These are phyloP conservation scores for Sebastes iracundus DNA, from an alignment of 2,797 vertebrate genomes.

Conservation along the genomic window DNA sequence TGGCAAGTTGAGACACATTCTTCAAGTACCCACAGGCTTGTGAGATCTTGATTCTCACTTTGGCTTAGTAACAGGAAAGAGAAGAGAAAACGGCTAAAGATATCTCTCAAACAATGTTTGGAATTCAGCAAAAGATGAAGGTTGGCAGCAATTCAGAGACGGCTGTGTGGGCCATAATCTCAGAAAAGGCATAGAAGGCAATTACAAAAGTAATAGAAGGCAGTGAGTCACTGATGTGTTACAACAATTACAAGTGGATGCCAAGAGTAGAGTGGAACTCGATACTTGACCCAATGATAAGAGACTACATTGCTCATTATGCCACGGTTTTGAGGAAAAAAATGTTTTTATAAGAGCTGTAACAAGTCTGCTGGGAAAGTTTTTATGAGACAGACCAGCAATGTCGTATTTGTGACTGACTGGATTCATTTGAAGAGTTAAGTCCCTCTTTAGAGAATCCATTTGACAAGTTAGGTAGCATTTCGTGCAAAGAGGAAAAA, in stretches of 20 bases:
- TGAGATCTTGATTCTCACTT: neutral
- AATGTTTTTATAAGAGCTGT: neutral
- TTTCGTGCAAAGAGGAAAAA: slow-evolving; percentile 6
- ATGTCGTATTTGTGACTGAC: neutral
- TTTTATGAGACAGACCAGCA: neutral
- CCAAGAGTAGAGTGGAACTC: neutral
- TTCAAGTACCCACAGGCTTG: neutral
- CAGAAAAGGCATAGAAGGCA: neutral
- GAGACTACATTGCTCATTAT: neutral
- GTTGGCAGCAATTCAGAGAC: neutral
- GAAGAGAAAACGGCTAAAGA: neutral
- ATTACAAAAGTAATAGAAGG: neutral
- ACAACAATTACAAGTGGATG: neutral
- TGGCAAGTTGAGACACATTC: neutral
- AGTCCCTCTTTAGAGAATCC: neutral
- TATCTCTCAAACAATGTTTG: neutral
- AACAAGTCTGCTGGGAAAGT: neutral
- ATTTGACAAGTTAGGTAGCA: neutral
- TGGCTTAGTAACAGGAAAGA: neutral
- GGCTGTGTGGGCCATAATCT: neutral
- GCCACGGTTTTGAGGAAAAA: neutral
- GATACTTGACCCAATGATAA: neutral
- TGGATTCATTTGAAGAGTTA: neutral
- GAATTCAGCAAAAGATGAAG: neutral
- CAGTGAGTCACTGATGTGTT: neutral